These are phyloP conservation scores for Deilephila elpenor DNA, from an alignment of 2,888 invertebrate genomes.

Conservation along the genomic window DNA sequence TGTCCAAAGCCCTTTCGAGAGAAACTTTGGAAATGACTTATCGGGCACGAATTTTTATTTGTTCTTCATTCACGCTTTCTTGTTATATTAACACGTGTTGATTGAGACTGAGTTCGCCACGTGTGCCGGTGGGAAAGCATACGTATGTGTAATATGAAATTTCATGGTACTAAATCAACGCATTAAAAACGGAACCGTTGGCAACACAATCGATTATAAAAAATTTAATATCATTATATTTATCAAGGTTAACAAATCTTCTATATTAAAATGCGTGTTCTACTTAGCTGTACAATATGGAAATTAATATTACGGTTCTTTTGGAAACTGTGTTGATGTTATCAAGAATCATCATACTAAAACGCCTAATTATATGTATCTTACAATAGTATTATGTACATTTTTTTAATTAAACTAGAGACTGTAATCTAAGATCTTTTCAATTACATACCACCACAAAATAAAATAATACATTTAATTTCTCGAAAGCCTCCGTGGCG, in stretches of 20 bases:
- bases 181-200: neutral
- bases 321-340: too few species aligned
- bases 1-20: neutral
- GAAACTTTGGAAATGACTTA: neutral
- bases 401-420: too few species aligned
- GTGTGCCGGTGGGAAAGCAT: neutral
- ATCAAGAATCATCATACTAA: too few species aligned
- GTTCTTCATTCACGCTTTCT: conserved; percentile 16
- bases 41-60: conserved; percentile 1
- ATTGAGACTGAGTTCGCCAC: conserved; percentile 3
- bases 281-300: neutral
- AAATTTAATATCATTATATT: neutral
- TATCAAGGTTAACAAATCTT: neutral
- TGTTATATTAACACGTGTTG: conserved; percentile 5
- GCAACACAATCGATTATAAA: neutral
- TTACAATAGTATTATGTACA: too few species aligned
- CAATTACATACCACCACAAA: too few species aligned
- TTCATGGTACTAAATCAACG: conserved; percentile 8
- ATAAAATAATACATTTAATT: too few species aligned
- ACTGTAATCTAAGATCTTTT: too few species aligned
- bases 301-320: too few species aligned
- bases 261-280: neutral
- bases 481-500: too few species aligned
- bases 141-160: neutral
- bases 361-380: too few species aligned